Conservation (phyloP, 2,113 vertebrate genomes). For the Thomomys bottae region DNA sequence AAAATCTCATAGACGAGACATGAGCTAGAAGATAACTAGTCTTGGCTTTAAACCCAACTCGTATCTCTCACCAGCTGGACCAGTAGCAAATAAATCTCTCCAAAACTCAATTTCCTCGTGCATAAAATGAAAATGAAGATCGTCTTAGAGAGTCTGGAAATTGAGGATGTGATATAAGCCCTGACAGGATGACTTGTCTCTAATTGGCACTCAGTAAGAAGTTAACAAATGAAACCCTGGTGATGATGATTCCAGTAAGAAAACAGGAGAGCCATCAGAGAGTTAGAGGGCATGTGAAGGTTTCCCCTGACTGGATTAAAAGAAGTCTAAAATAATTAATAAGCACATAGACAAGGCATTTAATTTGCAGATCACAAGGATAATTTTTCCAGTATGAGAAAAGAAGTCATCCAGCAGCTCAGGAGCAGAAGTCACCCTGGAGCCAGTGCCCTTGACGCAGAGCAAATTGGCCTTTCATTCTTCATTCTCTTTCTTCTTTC, state of each 20-base stretch:
- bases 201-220: neutral
- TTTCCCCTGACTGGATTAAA: conserved; percentile 10
- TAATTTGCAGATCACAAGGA: conserved; percentile 37
- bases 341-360: conserved; percentile 5
- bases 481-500: neutral
- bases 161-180: neutral
- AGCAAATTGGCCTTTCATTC: conserved; percentile 15
- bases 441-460: conserved; percentile 43
- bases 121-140: conserved; percentile 14
- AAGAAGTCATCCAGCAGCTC: conserved; percentile 34
- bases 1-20: neutral
- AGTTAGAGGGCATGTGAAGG: neutral
- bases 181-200: neutral
- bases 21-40: neutral
- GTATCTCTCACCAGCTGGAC: neutral
- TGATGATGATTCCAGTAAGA: neutral
- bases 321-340: conserved; percentile 20
- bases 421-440: conserved; percentile 41
- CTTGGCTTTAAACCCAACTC: neutral
- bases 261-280: neutral
- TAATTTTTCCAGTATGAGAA: conserved; percentile 52
- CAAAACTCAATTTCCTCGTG: conserved; percentile 17
- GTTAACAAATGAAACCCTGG: neutral
- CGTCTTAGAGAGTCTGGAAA: neutral
- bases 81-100: neutral